phyloP scores from a whole-genome alignment of 2,797 vertebrate species.

The Acipenser transmontanus region DNA sequence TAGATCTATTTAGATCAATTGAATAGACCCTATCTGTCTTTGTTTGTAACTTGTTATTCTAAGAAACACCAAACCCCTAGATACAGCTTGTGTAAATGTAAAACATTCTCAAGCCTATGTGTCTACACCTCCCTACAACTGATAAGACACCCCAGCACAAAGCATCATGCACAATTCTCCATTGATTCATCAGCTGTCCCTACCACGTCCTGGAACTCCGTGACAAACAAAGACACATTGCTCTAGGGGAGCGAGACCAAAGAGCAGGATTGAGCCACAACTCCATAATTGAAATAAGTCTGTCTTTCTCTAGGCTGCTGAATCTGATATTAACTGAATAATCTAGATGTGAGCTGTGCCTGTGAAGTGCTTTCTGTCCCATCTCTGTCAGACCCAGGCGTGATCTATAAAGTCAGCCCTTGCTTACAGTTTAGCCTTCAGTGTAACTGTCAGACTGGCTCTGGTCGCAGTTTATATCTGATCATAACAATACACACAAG shows the following conservation, averaged over 20 bases:
- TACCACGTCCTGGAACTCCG: background rate
- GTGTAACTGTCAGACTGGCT: background rate
- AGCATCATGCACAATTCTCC: background rate
- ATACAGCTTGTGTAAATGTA: too few relatives aligned
- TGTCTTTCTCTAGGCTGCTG: conserved; percentile 2
- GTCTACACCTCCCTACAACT: too few relatives aligned
- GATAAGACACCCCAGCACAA: too few relatives aligned
- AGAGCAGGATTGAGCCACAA: conserved; percentile 1
- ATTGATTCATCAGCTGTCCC: background rate
- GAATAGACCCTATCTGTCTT: too few relatives aligned
- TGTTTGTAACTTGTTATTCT: too few relatives aligned
- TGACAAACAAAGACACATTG: background rate
- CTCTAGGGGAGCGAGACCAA: background rate
- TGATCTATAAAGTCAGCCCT: background rate
- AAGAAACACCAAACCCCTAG: too few relatives aligned
- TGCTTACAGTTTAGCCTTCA: background rate
- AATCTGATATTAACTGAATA: background rate
- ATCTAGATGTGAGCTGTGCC: background rate
- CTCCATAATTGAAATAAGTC: background rate
- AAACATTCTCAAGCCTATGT: too few relatives aligned
- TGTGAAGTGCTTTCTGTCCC: background rate
- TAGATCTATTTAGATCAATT: too few relatives aligned
- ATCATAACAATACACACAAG: background rate
- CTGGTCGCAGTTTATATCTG: background rate
- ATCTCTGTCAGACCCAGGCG: background rate